Base-by-base conservation (phyloP, 2,888 invertebrate species). In the Pandemis cinnamomeana region DNA sequence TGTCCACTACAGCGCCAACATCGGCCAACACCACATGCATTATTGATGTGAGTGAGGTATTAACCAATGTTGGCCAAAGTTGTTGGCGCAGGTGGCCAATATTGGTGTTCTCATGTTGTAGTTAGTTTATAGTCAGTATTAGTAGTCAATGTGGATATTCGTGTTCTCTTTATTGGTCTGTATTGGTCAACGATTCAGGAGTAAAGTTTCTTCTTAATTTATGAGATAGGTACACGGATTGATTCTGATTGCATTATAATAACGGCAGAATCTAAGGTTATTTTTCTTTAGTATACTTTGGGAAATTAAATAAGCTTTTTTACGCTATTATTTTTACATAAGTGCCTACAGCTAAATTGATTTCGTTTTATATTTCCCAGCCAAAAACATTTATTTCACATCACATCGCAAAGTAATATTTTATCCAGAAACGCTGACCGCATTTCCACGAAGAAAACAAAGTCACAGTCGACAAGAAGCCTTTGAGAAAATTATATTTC, bases 401-500 rank as follows among this genome's bases (percentile, higher is more conserved):
- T 55, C n/a, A 63, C 15, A 46, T 48, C 55, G 36, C 64, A 64
- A 73, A 70, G 51, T 74, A 58, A 76, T 70, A 70, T 20, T 20
- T 20, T 20, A 20, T 58, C 72, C 62, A 76, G 67, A 70, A 73
- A 67, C 68, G 67, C 71, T 73, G 77, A 71, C 78, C 77, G 70
- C 72, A 27, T 69, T 75, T 71, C 72, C 64, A 75, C 71, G 75
- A 77, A 79, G 77, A 77, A 76, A 61, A 60, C 55, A 20, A 62
- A 69, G 66, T 67, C 55, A 58, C 44, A 58, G 71, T 55, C 53
- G 62, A 66, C 60, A 82, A 79, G 82, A 82, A 84, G 72, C 83
- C 83, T 86, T 82, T 83, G 82, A 85, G 82, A 81, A 83, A 84
- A 84, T 82, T 74, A 82, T 84, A 82, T 81, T 82, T 82, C 78